Base-by-base conservation (phyloP, 2,888 invertebrate genomes). In the Chalcis sispes region DNA sequence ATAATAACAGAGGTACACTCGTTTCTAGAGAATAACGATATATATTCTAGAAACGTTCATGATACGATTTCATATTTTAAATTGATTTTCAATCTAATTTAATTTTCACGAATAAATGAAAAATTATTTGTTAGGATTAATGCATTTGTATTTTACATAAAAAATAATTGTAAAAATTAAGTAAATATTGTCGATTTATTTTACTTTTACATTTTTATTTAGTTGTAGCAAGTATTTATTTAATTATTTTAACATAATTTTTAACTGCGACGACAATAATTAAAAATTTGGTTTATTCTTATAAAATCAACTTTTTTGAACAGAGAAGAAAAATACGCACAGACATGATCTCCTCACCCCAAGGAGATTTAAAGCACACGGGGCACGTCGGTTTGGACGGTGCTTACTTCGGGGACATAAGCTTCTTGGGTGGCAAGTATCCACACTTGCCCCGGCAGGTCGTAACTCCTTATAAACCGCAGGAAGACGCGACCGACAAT, bases 351-450 rank as follows among this genome's bases (percentile, higher is more conserved):
- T 98, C 98, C 61, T 94, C 95, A 77, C 99, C 99, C 0, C 98
- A 98, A 88, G 98, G 97, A 48, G 98, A 99, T 88, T 93, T 99
- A 23, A 96, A 98, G 84, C 99, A 99, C 88, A 99, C 98, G 0
- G 94, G 94, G 8, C 99, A 99, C 88, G 97, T 99, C 13, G 99
- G 99, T 0, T 91, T 98, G 54, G 99, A 99, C 88, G 99, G 99
- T 0, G 97, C 97, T 32, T 96, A 96, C 86, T 99, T 99, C 89
- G 99, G 99, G 1, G 98, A 99, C 89, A 93, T 99, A 54, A 92
- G 93, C 65, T 93, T 94, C 82, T 90, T 94, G 18, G 93, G 93
- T 1, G 92, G 93, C 76, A 91, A 94, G 91, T 93, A 93, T 87
- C 92, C 93, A 79, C 93, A 95, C 89, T 92, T 97, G 75, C 97